phyloP scores from a whole-genome alignment of 2,888 invertebrate species.

The Tipula confusa region DNA sequence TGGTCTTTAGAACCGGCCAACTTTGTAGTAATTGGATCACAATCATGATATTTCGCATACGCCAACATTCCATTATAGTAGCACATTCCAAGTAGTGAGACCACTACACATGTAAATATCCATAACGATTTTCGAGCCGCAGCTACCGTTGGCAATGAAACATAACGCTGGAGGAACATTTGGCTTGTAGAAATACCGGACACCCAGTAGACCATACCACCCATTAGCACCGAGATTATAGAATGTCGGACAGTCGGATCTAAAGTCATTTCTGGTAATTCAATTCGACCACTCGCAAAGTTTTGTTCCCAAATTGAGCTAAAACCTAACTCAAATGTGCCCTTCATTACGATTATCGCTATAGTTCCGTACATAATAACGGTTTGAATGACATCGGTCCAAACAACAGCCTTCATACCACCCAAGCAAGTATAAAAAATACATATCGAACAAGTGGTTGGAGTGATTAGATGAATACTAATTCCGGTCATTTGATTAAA shows the following conservation, averaged over 20 bases:
- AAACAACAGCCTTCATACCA: neutral
- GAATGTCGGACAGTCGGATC: neutral
- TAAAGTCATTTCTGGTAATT: neutral
- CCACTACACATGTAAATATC: constrained; percentile 59
- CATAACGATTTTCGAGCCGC: constrained; percentile 50
- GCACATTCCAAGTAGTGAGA: constrained; percentile 55
- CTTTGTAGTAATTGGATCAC: neutral
- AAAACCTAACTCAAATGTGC: neutral
- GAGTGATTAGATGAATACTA: neutral
- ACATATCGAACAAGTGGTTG: neutral
- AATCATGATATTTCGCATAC: constrained; percentile 62
- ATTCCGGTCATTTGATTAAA: constrained; percentile 1
- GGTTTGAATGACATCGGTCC: constrained; percentile 44
- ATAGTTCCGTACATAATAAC: constrained; percentile 60
- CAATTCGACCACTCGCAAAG: neutral
- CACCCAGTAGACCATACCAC: constrained; percentile 53
- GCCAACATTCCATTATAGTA: constrained; percentile 66
- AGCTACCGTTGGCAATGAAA: constrained; percentile 62
- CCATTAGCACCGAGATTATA: neutral
- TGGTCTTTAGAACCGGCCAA: constrained; percentile 65
- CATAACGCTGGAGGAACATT: constrained; percentile 68
- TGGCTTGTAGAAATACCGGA: constrained; percentile 76
- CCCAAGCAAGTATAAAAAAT: constrained; percentile 26
- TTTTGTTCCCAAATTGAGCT: neutral
- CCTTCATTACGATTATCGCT: neutral